These are phyloP conservation scores for Heliornis fulica DNA, from an alignment of 2,113 vertebrate species.

Conservation along the genomic window DNA sequence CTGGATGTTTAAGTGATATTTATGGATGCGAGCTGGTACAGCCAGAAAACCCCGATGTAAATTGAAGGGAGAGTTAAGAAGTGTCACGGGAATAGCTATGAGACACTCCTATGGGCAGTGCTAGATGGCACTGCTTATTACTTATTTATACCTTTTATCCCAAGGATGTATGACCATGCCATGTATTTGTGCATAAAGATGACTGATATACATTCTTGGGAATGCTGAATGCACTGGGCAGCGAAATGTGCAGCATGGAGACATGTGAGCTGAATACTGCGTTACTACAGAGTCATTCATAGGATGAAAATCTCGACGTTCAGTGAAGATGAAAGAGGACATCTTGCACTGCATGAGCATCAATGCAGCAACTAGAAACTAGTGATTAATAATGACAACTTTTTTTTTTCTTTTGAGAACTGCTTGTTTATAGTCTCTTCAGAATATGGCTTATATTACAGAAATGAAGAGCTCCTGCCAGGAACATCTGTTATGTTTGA, in stretches of 20 bases:
- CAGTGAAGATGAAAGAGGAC: not conserved
- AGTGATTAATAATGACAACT: not conserved
- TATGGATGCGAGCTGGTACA: not conserved
- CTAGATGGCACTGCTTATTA: not conserved
- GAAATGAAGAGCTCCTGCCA: not conserved
- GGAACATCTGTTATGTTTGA: not conserved
- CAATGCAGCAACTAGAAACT: not conserved
- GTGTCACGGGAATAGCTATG: not conserved
- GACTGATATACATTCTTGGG: not conserved
- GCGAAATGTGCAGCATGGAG: not conserved
- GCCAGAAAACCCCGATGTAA: not conserved
- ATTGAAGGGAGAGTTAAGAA: slow-evolving; percentile 23
- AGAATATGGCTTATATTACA: not conserved
- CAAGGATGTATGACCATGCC: not conserved
- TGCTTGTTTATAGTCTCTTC: not conserved
- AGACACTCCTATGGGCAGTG: not conserved
- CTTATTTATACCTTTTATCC: not conserved
- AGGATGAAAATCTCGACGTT: not conserved
- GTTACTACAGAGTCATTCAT: not conserved
- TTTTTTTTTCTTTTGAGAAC: not conserved
- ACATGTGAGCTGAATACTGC: not conserved
- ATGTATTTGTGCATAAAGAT: not conserved
- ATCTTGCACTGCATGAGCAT: not conserved
- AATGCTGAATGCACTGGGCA: not conserved
- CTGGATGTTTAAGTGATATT: not conserved